Evolutionary conservation across 2,888 invertebrate genomes (phyloP).

Genomic region (Lycia hirtaria): DNA sequence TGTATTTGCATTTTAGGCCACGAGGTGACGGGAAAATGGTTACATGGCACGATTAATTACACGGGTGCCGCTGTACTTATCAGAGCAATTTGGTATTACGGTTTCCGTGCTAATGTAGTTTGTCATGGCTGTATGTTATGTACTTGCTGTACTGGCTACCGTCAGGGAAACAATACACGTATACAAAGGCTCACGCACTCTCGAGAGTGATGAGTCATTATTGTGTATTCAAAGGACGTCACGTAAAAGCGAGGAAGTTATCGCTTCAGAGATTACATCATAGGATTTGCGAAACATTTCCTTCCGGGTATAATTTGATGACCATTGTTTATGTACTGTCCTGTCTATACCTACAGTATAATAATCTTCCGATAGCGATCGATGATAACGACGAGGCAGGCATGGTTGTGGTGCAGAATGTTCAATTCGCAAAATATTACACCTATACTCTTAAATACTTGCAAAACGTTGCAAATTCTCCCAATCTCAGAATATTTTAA

Average conservation of each 20-base stretch:
- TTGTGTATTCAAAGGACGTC: slow-evolving; percentile 33
- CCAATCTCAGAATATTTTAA: no score
- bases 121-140: slow-evolving; percentile 7
- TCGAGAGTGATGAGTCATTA: slow-evolving; percentile 11
- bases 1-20: slow-evolving; percentile 81
- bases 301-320: slow-evolving; percentile 24
- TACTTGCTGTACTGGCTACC: slow-evolving; percentile 1
- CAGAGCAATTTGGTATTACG: slow-evolving; percentile 15
- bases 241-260: slow-evolving; percentile 29
- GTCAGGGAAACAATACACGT: slow-evolving; percentile 9
- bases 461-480: no score
- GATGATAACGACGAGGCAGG: no score
- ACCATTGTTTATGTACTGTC: slow-evolving; percentile 17
- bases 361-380: not conserved
- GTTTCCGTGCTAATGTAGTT: slow-evolving; percentile 13
- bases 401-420: no score
- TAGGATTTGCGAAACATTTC: slow-evolving; percentile 18
- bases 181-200: not conserved
- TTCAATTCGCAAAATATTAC: no score
- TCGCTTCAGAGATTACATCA: slow-evolving; percentile 32
- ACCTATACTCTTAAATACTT: no score
- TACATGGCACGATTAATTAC: slow-evolving; percentile 55
- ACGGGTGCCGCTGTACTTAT: slow-evolving; percentile 23
- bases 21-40: slow-evolving; percentile 64
- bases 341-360: no score